These are phyloP conservation scores for Oppia nitens DNA, from an alignment of 1,140 invertebrate species.

Conservation along the genomic window DNA sequence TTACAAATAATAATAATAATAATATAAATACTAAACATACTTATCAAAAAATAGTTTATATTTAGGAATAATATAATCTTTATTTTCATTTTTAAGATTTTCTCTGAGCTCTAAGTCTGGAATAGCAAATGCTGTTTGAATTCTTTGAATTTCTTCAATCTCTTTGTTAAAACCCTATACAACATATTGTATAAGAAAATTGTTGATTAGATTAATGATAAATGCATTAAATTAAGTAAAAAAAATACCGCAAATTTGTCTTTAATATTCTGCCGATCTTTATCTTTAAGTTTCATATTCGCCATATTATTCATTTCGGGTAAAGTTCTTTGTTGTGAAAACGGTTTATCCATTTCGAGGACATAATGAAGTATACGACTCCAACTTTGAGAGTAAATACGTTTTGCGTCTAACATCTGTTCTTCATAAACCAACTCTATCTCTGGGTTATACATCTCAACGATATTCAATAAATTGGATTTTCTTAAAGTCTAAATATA, in stretches of 20 bases:
- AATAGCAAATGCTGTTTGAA: conserved; percentile 77
- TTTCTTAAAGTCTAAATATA: conserved; percentile 1
- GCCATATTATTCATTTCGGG: conserved; percentile 18
- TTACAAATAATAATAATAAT: background rate
- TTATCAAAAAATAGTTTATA: conserved; percentile 38
- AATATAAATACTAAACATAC: conserved; percentile 18
- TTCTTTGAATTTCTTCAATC: conserved; percentile 65
- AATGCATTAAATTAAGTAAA: too few relatives aligned
- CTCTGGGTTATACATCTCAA: conserved; percentile 56
- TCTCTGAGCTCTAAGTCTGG: conserved; percentile 74
- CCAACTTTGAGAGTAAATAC: conserved; percentile 61
- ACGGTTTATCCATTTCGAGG: conserved; percentile 31
- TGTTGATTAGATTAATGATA: background rate
- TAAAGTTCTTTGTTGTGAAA: conserved; percentile 27
- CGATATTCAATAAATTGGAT: conserved; percentile 54
- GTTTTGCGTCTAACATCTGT: conserved; percentile 60
- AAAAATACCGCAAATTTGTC: conserved; percentile 70
- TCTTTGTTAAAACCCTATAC: conserved; percentile 78
- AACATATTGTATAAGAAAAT: conserved; percentile 14
- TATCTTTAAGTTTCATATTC: conserved; percentile 49
- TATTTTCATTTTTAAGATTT: conserved; percentile 62
- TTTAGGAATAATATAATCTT: conserved; percentile 61
- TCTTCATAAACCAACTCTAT: conserved; percentile 61
- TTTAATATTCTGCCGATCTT: conserved; percentile 75
- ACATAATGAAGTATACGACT: conserved; percentile 59